Percentiles rank a stretch among this genome's conserved stretches.
These are phyloP conservation scores for Calcarius ornatus DNA, from an alignment of 2,113 vertebrate genomes.

Conservation along the genomic window DNA sequence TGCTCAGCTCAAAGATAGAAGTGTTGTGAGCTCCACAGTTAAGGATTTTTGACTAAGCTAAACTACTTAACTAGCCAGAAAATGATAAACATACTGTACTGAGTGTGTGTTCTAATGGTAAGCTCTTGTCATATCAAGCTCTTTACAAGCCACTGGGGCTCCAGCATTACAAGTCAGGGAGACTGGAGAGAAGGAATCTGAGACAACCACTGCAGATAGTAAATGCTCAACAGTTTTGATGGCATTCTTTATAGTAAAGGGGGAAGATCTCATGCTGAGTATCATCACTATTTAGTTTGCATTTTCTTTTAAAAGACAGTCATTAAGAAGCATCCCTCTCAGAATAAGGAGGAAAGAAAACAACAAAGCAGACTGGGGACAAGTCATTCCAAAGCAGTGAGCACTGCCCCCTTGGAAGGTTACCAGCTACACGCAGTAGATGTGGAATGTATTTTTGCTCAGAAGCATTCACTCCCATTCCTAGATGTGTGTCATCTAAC, in stretches of 20 bases:
- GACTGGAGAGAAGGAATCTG: neutral
- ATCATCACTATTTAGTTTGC: neutral
- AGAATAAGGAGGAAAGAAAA: neutral
- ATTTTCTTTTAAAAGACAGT: neutral
- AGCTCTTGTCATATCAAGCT: neutral
- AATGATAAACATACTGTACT: neutral
- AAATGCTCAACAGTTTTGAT: neutral
- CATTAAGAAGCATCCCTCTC: neutral
- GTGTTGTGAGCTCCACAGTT: neutral
- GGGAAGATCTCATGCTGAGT: neutral
- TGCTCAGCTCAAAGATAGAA: neutral
- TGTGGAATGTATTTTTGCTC: constrained; percentile 41
- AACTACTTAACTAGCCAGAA: neutral
- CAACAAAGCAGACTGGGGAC: neutral
- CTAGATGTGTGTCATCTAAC: neutral
- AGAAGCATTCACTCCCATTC: constrained; percentile 9
- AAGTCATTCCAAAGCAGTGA: neutral
- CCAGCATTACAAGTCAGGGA: neutral
- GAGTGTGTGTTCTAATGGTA: neutral
- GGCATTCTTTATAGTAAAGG: neutral
- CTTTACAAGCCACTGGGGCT: neutral
- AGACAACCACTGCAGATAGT: neutral
- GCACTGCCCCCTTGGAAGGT: neutral
- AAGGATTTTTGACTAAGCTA: neutral
- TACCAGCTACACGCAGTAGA: constrained; percentile 8